phyloP scores from a whole-genome alignment of 2,797 vertebrate species.

The Chaetodon trifasciatus region DNA sequence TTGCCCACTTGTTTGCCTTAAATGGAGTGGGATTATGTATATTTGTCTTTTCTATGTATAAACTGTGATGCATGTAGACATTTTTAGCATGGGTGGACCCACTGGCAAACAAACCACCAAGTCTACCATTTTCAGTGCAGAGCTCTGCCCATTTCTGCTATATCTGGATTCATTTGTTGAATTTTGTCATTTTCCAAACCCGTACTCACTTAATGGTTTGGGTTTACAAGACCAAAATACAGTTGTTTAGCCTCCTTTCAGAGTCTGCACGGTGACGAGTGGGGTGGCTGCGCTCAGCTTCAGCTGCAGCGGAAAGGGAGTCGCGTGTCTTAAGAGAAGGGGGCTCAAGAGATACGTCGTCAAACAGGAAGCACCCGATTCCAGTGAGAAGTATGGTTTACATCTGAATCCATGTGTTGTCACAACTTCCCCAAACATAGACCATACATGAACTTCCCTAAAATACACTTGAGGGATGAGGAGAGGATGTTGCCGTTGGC shows the following conservation, averaged over 20 bases:
- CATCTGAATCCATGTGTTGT: conserved; percentile 50
- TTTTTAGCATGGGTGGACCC: conserved; percentile 44
- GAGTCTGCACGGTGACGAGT: background rate
- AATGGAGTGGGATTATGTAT: conserved; percentile 16
- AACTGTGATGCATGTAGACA: conserved; percentile 11
- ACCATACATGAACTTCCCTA: conserved; percentile 47
- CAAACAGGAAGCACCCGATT: conserved; percentile 62
- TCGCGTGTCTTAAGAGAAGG: conserved; percentile 23
- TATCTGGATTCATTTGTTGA: conserved; percentile 32
- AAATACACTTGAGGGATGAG: conserved; percentile 41
- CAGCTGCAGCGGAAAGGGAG: conserved; percentile 49
- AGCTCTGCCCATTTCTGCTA: background rate
- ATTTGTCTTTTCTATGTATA: conserved; percentile 10
- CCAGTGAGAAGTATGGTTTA: conserved; percentile 54
- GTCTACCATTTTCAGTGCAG: background rate
- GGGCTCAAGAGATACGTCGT: conserved; percentile 37
- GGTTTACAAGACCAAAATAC: conserved; percentile 18
- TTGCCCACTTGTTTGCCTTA: conserved; percentile 8
- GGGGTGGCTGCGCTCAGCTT: conserved; percentile 8
- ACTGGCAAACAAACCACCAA: conserved; percentile 30
- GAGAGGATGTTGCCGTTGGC: conserved; percentile 50
- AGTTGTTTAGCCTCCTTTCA: background rate
- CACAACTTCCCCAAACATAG: conserved; percentile 63
- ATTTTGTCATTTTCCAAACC: conserved; percentile 41
- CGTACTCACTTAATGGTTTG: background rate